These are phyloP conservation scores for Limenitis camilla DNA, from an alignment of 2,888 invertebrate genomes.

Conservation along the genomic window DNA sequence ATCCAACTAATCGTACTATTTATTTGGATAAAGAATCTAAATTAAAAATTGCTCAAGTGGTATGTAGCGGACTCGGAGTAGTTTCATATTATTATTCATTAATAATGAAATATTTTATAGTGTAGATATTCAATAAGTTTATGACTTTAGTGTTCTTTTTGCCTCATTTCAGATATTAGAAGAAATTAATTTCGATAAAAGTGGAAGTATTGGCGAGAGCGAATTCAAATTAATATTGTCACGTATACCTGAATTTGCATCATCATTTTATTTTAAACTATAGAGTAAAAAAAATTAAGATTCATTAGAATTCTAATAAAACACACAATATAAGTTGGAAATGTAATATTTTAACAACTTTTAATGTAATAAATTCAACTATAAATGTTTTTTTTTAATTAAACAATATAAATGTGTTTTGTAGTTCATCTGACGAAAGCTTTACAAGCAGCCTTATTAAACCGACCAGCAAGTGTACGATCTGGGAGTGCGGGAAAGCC, in stretches of 20 bases:
- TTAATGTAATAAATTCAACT: too few species aligned
- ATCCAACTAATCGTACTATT: slow-evolving; percentile 36
- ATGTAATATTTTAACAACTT: too few species aligned
- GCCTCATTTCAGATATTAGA: slow-evolving; percentile 71
- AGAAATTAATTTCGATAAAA: slow-evolving; percentile 76
- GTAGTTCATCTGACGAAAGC: slow-evolving; percentile 53
- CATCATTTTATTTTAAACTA: slow-evolving; percentile 75
- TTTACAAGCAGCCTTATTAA: slow-evolving; percentile 70
- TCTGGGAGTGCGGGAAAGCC: slow-evolving; percentile 70
- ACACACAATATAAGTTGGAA: background rate
- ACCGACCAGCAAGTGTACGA: slow-evolving; percentile 73
- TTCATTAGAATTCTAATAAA: background rate
- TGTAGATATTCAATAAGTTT: too few species aligned
- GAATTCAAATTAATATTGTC: slow-evolving; percentile 77
- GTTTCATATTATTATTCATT: too few species aligned
- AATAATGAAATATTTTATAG: too few species aligned
- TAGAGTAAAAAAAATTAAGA: slow-evolving; percentile 32
- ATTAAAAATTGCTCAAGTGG: slow-evolving; percentile 70
- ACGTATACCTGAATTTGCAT: slow-evolving; percentile 77
- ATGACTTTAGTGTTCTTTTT: background rate
- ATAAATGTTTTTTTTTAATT: too few species aligned
- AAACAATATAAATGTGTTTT: background rate
- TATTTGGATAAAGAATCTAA: slow-evolving; percentile 59
- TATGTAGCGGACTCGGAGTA: too few species aligned
- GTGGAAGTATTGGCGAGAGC: slow-evolving; percentile 70